Percentiles rank a stretch among this genome's conserved stretches.
These are phyloP conservation scores for Varanus salvator DNA, from an alignment of 2,113 vertebrate genomes.

Conservation along the genomic window DNA sequence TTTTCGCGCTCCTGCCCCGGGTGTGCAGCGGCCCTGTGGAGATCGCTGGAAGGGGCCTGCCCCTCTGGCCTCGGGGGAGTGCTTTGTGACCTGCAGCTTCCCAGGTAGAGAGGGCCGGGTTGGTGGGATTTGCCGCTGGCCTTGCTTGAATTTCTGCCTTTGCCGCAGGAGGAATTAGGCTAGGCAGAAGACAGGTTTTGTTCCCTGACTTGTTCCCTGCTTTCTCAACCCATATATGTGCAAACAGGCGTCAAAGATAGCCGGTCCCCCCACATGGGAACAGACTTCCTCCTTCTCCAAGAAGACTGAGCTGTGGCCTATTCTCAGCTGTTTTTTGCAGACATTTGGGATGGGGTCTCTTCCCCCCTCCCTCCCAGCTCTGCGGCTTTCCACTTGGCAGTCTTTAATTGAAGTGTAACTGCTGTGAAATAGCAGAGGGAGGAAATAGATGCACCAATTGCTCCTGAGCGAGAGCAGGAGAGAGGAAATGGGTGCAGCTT, in stretches of 20 bases:
- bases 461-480: background rate
- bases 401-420: constrained; percentile 40
- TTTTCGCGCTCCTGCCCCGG: too few species aligned
- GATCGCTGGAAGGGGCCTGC: too few species aligned
- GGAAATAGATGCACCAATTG: background rate
- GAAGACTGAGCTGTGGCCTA: too few species aligned
- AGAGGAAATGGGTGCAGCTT: background rate
- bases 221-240: background rate
- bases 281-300: background rate
- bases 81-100: too few species aligned
- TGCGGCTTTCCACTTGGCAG: background rate
- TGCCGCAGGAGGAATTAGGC: too few species aligned
- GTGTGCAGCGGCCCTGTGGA: too few species aligned
- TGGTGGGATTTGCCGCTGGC: too few species aligned
- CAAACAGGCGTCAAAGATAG: background rate
- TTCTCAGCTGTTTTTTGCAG: background rate
- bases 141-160: too few species aligned
- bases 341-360: background rate
- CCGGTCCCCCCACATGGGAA: too few species aligned
- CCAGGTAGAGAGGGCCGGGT: too few species aligned
- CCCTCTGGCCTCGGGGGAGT: too few species aligned
- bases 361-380: background rate
- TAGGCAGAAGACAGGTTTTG: too few species aligned
- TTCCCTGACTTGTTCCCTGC: background rate
- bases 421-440: constrained; percentile 30